Base-by-base conservation (phyloP, 2,888 invertebrate species). In the Brenthis hecate region DNA sequence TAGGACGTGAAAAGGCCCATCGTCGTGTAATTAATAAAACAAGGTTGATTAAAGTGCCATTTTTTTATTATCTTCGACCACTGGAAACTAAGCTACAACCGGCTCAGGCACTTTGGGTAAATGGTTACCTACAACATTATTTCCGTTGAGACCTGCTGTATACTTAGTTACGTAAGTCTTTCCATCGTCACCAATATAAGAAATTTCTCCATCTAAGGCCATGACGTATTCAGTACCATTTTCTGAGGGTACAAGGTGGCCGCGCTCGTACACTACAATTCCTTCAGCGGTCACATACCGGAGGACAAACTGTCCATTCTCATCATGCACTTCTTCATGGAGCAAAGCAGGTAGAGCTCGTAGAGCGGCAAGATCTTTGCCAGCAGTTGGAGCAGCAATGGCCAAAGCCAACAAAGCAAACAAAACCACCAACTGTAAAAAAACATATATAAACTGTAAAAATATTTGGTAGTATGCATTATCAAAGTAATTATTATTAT, bases 211-310 rank as follows among this genome's bases (percentile, higher is more conserved):
- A 58, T 87, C 86, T 2, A 79, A 70, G 11, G 85, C 76, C 23
- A 87, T 78, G 6, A 86, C 86, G 56, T 82, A 76, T 2, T 73
- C 81, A 71, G 73, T 50, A 6, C 82, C 82, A 53, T 78, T 77
- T n/a, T 77, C 68, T 19, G 76, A 77, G 11, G 80, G 83, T 14
- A 84, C 78, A 13, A 86, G 78, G 6, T 72, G 76, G 6, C 84
- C 85, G n/a, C 78, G 78, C 73, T 85, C 82, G 1, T 73, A 75
- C 8, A 85, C 84, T 1, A 83, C 74, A 28, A 80, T 85, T 6
- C 86, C 85, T 69, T 86, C 85, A 58, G 85, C 85, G 0, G 86
- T 86, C 56, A 82, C 80, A 74, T 85, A 86, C 19, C 81, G 80
- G 3, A 85, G 76, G 0, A 80, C 77, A 69, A 80, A 86, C 69